Evolutionary conservation across 2,888 invertebrate genomes (phyloP), one percentile per base, ranked within the genome.

Genomic region (Stenodema calcarata): DNA sequence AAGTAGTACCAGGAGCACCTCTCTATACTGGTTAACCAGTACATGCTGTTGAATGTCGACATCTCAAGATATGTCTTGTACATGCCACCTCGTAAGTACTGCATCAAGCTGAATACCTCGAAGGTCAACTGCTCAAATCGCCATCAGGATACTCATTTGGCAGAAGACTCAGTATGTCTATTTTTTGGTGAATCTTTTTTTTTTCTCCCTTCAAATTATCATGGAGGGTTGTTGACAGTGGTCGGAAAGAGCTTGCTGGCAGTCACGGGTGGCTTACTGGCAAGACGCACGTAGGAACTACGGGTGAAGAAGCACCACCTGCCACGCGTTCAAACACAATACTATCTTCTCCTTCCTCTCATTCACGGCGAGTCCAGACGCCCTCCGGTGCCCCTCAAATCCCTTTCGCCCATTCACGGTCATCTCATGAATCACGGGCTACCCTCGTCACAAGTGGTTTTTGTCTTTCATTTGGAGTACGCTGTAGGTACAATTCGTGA

Each of bases 251-350:
- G 84, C 84, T 70, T 73, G 73, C 73, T 73, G 73, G 84, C 73
- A 87, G 87, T 87, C 87, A 87, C 87, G 87, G 87, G 87, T 87
- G 87, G 87, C 85, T 87, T 87, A 87, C 87, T 14, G 80, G 86
- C 80, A 81, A 86, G 86, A 86, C 76, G 86, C 76, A 80, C 86
- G 79, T 86, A 54, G 86, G 86, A 86, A 86, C 54, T 76, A 86
- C 86, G 86, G 86, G 86, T 86, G 86, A 86, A 76, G 86, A 73
- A 80, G 80, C 86, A 80, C 86, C 84, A 86, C 86, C 86, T 86
- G 86, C 86, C 86, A 86, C 86, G 86, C 78, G 86, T 79, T 79
- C 86, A 23, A 76, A 78, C 86, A 86, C 86, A 86, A 86, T 86
- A 79, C 86, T 86, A 86, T 86, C 86, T 82, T 30, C 82, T 82